Conservation (phyloP, 1,140 invertebrate genomes). For the Atta colombica region DNA sequence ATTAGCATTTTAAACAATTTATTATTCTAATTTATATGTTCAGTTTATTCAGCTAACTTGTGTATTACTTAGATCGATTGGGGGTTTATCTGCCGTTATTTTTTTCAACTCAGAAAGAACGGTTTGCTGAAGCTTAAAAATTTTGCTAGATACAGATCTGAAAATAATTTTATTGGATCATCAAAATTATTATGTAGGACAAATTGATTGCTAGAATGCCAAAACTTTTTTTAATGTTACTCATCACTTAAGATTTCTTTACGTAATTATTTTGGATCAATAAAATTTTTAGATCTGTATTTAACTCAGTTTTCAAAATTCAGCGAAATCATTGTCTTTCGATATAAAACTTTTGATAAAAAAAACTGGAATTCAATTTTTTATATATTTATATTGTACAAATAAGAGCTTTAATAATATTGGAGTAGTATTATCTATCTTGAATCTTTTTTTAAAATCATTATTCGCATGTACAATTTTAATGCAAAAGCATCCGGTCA, state of each 20-base stretch:
- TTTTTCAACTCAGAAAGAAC: neutral
- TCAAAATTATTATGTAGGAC: no score
- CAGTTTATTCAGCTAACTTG: neutral
- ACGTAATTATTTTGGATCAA: no score
- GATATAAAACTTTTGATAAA: no score
- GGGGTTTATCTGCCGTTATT: neutral
- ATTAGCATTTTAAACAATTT: neutral
- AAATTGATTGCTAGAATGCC: no score
- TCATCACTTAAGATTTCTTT: no score
- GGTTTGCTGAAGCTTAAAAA: no score
- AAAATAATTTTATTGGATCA: no score
- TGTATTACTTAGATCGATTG: neutral
- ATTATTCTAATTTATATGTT: constrained; percentile 7
- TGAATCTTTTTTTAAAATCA: neutral
- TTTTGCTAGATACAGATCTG: no score
- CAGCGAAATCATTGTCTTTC: no score
- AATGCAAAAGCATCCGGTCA: neutral
- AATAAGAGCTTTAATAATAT: neutral
- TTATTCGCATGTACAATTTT: neutral
- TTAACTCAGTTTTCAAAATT: no score
- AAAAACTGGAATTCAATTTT: neutral
- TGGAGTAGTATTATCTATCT: neutral
- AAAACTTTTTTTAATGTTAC: no score
- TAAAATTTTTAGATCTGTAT: no score
- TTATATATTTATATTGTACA: neutral